Evolutionary conservation across 2,113 vertebrate genomes (phyloP).

Genomic region (Vicugna pacos): DNA sequence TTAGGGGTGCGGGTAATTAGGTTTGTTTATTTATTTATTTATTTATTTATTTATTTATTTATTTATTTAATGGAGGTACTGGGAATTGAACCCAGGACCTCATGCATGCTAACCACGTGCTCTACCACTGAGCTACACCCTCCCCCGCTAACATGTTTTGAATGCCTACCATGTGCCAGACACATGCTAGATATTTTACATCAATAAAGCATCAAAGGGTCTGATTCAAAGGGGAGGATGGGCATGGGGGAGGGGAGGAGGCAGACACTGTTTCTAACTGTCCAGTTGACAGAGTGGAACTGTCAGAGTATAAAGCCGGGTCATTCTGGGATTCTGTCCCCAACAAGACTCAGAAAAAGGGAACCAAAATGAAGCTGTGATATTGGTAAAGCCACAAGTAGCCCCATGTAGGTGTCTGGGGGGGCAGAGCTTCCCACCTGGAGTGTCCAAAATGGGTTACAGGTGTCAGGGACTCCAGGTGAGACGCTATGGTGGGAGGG

Average conservation of each 20-base stretch:
- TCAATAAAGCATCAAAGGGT: neutral
- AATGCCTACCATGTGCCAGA: conserved; percentile 41
- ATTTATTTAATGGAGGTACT: no score
- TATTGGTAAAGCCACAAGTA: neutral
- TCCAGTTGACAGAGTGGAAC: neutral
- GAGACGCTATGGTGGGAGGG: neutral
- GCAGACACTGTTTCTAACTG: neutral
- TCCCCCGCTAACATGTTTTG: neutral
- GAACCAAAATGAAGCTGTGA: neutral
- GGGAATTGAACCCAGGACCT: no score
- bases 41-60: no score
- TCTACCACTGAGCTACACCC: no score
- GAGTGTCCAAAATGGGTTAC: neutral
- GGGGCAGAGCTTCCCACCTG: neutral
- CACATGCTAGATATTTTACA: conserved; percentile 46
- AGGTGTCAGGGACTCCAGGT: no score
- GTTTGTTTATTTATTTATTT: no score
- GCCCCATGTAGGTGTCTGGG: neutral
- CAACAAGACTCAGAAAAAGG: neutral
- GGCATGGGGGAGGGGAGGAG: no score
- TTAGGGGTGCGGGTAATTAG: no score
- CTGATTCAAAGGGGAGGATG: neutral
- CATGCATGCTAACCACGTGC: no score
- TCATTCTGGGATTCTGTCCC: neutral
- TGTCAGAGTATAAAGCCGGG: neutral